These are phyloP conservation scores for Alauda arvensis DNA, from an alignment of 2,797 vertebrate species.

Conservation along the genomic window DNA sequence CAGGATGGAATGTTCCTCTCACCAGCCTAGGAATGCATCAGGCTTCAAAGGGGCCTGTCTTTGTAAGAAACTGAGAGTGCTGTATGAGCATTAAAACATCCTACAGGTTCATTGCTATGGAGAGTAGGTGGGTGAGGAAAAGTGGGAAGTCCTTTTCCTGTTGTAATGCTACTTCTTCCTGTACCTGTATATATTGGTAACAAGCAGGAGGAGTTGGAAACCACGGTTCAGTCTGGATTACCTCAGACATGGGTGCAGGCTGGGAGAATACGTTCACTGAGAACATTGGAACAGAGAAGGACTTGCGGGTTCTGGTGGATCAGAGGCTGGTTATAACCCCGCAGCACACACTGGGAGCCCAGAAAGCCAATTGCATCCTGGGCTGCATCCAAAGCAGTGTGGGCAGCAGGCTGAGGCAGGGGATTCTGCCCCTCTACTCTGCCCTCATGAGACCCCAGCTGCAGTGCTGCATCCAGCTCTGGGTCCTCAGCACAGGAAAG, in stretches of 20 bases:
- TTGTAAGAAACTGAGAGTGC: background rate
- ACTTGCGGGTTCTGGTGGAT: background rate
- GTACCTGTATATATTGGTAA: too few species aligned
- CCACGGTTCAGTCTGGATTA: too few species aligned
- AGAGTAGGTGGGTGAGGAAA: background rate
- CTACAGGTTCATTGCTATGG: background rate
- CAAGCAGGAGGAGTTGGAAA: too few species aligned
- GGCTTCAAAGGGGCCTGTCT: background rate
- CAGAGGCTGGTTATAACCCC: background rate
- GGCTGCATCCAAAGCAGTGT: background rate
- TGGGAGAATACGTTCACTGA: too few species aligned
- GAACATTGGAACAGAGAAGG: too few species aligned
- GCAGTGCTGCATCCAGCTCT: background rate
- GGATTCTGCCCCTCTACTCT: background rate
- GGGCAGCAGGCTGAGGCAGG: background rate
- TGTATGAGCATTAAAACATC: background rate
- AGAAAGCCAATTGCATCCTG: background rate
- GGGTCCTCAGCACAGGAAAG: too few species aligned
- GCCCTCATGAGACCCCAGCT: background rate
- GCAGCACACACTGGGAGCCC: rapidly evolving
- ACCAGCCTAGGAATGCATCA: background rate
- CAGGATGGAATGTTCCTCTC: background rate
- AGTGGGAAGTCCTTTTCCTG: background rate
- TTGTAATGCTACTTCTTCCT: background rate
- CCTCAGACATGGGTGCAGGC: too few species aligned